These are phyloP conservation scores for Cephalotes varians DNA, from an alignment of 2,888 invertebrate genomes.

Conservation along the genomic window DNA sequence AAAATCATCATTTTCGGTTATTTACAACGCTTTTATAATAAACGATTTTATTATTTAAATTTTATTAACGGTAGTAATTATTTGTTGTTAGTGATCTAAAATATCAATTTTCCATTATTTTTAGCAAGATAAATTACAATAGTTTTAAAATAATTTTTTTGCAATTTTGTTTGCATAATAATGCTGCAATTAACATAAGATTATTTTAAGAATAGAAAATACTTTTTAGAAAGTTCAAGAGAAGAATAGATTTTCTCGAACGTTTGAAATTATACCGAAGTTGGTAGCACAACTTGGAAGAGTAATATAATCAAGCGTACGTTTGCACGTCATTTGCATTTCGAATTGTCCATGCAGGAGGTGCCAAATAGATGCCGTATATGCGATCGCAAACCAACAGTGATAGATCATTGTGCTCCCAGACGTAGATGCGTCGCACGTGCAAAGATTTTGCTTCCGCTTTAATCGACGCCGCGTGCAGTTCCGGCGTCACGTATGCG, in stretches of 20 bases:
- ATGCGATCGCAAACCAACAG: constrained; percentile 22
- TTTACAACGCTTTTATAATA: neutral
- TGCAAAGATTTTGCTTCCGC: constrained; percentile 57
- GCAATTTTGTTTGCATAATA: neutral
- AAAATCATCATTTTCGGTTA: neutral
- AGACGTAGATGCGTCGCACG: constrained; percentile 15
- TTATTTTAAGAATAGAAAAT: neutral
- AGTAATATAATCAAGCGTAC: neutral
- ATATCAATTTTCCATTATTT: neutral
- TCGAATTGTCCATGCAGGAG: constrained; percentile 35
- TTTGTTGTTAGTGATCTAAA: neutral
- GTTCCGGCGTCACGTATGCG: constrained; percentile 34
- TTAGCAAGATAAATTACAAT: neutral
- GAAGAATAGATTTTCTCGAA: neutral
- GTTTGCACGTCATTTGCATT: constrained; percentile 15
- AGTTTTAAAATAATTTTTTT: neutral
- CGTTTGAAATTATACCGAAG: neutral
- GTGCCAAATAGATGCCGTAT: constrained; percentile 30
- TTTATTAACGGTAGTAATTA: neutral
- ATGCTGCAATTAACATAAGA: neutral
- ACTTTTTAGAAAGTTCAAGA: neutral
- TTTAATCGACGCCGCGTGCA: constrained; percentile 21
- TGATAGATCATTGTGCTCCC: constrained; percentile 24
- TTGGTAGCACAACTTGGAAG: neutral
- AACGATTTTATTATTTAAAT: neutral